Conservation (phyloP, 2,113 vertebrate genomes). For the Psephotus haematonotus region DNA sequence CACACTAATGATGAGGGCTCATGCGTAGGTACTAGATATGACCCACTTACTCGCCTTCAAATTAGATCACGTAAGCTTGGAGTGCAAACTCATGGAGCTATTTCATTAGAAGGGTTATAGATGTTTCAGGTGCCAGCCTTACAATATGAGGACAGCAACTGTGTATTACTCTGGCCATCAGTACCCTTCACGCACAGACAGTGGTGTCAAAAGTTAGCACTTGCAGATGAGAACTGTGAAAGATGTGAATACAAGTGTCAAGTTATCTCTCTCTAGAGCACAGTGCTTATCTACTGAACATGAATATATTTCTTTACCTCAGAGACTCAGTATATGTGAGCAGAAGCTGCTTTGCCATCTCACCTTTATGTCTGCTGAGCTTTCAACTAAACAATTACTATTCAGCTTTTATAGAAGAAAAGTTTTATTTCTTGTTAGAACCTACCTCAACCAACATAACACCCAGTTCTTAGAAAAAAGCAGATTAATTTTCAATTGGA, state of each 20-base stretch:
- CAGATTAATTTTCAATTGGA: neutral
- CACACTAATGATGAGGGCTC: conserved; percentile 47
- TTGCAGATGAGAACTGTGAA: conserved; percentile 61
- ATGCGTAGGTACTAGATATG: conserved; percentile 39
- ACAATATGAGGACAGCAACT: neutral
- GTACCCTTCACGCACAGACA: conserved; percentile 4
- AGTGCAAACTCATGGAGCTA: conserved; percentile 6
- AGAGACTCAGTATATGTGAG: neutral
- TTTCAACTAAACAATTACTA: neutral
- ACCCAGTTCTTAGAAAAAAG: neutral
- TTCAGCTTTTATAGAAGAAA: neutral
- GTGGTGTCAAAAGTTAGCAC: conserved; percentile 60
- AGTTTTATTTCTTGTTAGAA: neutral
- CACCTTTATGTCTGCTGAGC: neutral
- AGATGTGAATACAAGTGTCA: conserved; percentile 57
- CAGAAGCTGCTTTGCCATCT: conserved; percentile 11
- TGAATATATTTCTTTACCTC: conserved; percentile 6
- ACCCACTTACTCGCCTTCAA: conserved; percentile 44
- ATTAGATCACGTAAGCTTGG: conserved; percentile 13
- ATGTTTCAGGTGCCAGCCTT: neutral
- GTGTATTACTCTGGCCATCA: conserved; percentile 5
- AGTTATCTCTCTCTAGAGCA: neutral
- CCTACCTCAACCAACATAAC: neutral
- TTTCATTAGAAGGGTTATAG: conserved; percentile 41
- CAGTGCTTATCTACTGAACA: neutral